phyloP scores from a whole-genome alignment of 2,797 vertebrate genomes.

The Malacoraja senta region DNA sequence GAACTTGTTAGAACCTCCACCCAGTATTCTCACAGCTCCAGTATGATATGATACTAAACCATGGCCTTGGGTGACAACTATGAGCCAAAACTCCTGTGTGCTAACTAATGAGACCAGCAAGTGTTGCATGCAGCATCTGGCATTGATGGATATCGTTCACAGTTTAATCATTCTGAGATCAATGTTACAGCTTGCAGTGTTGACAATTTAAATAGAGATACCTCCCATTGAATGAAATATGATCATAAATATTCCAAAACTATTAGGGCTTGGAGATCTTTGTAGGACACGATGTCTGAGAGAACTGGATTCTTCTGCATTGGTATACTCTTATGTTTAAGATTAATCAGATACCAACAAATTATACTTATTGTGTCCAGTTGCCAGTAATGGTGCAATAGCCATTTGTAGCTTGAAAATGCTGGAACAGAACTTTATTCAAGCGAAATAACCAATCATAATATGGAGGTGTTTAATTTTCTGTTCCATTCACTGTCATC shows the following conservation, averaged over 20 bases:
- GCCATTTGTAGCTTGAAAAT: slow-evolving; percentile 9
- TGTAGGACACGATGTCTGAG: neutral
- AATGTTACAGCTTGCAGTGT: neutral
- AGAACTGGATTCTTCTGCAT: slow-evolving; percentile 40
- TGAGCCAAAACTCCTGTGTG: neutral
- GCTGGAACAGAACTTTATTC: neutral
- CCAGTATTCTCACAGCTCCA: neutral
- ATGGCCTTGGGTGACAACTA: neutral
- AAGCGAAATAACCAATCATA: slow-evolving; percentile 4
- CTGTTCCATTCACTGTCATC: neutral
- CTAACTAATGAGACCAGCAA: neutral
- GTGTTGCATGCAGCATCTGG: neutral
- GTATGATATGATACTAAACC: neutral
- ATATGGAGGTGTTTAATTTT: neutral
- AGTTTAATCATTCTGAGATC: neutral
- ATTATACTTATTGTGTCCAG: slow-evolving; percentile 5
- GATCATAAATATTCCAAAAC: neutral
- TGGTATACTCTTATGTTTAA: slow-evolving; percentile 12
- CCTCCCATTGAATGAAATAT: neutral
- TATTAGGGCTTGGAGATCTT: neutral
- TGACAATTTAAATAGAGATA: slow-evolving; percentile 11
- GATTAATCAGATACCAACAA: slow-evolving; percentile 25
- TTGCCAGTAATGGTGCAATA: slow-evolving; percentile 25
- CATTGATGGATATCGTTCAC: neutral
- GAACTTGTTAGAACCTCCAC: neutral